Percentiles rank a stretch among this genome's conserved stretches.
Evolutionary conservation across 2,888 invertebrate species (phyloP).

Genomic region (Conus canariensis): DNA sequence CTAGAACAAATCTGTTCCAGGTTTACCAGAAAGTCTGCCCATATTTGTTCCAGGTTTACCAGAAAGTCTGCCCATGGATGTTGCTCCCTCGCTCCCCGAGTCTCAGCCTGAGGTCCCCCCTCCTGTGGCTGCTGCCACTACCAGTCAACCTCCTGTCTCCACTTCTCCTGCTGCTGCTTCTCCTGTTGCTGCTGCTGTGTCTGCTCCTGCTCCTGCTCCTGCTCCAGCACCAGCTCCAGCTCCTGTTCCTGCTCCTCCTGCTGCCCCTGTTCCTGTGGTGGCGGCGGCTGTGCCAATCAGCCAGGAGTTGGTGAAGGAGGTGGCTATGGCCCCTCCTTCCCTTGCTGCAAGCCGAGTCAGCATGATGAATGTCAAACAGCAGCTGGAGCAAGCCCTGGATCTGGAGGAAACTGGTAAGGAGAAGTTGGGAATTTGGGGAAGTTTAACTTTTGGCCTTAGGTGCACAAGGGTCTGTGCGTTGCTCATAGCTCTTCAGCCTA

Average conservation of each 20-base stretch:
- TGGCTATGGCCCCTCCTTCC: neutral
- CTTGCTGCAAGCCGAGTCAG: constrained; percentile 1
- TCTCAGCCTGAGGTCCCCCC: neutral
- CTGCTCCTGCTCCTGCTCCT: neutral
- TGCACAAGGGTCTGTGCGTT: too few relatives aligned
- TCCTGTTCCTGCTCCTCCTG: neutral
- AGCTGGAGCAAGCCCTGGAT: constrained; percentile 49
- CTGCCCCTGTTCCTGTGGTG: neutral
- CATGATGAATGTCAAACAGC: constrained; percentile 19
- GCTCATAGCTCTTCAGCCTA: too few relatives aligned
- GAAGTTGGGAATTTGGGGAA: neutral
- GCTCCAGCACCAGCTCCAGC: neutral
- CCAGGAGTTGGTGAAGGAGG: constrained; percentile 9
- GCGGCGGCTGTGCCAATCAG: neutral
- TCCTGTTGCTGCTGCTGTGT: neutral
- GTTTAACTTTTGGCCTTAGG: too few relatives aligned
- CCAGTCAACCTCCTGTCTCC: neutral
- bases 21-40: constrained; percentile 15
- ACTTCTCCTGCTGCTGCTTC: neutral
- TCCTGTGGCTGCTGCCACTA: neutral
- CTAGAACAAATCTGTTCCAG: neutral
- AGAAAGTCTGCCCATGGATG: constrained; percentile 20
- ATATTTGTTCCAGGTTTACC: too few relatives aligned
- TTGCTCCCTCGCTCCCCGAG: neutral
- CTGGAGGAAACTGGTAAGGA: constrained; percentile 55